phyloP scores from a whole-genome alignment of 2,797 vertebrate species.

The Clarias fuscus region DNA sequence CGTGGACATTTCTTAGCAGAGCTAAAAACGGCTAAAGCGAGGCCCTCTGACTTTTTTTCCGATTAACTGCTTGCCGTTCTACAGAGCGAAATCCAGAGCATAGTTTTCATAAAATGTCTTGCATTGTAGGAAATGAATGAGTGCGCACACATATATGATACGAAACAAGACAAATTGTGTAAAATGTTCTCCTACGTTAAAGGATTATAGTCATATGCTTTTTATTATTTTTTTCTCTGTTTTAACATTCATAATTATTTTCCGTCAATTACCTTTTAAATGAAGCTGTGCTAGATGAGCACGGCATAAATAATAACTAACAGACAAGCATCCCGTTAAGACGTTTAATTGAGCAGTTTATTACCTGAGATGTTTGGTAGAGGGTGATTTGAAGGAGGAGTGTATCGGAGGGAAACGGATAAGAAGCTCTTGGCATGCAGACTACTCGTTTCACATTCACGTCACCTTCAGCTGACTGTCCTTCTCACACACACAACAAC shows the following conservation, averaged over 20 bases:
- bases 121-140: no score
- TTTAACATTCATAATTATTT: not conserved
- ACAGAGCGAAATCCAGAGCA: no score
- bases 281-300: not conserved
- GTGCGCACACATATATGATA: no score
- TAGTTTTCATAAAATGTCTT: no score
- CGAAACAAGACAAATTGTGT: no score
- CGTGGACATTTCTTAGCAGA: no score
- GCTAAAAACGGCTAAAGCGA: no score
- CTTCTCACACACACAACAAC: slow-evolving; percentile 13
- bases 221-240: not conserved
- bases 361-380: not conserved
- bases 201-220: not conserved
- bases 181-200: not conserved
- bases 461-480: slow-evolving; percentile 53
- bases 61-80: no score
- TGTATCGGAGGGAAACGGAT: not conserved
- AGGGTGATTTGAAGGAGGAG: slow-evolving; percentile 1
- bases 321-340: not conserved
- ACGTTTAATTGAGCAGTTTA: not conserved
- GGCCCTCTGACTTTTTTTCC: no score
- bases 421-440: slow-evolving; percentile 34
- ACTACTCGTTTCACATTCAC: slow-evolving; percentile 59
- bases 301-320: not conserved
- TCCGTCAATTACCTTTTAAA: not conserved